Evolutionary conservation across 2,888 invertebrate genomes (phyloP).

Genomic region (Alcis repandata): DNA sequence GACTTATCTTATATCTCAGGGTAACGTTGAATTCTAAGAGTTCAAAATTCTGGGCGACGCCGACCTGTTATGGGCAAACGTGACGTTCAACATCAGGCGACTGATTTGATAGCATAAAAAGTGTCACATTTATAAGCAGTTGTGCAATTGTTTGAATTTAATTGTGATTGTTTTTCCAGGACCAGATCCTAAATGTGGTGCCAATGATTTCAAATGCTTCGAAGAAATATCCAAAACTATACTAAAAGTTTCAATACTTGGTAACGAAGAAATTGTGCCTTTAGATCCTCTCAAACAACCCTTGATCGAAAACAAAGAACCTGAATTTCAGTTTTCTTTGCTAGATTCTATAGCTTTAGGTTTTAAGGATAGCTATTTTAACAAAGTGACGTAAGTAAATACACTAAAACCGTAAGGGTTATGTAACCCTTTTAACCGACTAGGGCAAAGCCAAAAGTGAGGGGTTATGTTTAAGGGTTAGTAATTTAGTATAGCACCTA

Average conservation of each 20-base stretch:
- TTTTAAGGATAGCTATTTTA: background rate
- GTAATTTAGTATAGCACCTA: too few species aligned
- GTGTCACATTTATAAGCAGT: too few species aligned
- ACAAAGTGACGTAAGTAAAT: background rate
- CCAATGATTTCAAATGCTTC: background rate
- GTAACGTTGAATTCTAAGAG: too few species aligned
- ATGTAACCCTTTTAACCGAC: too few species aligned
- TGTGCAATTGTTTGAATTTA: background rate
- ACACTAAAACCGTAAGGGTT: background rate
- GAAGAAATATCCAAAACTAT: background rate
- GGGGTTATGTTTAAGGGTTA: too few species aligned
- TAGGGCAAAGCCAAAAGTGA: too few species aligned
- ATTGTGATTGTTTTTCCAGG: background rate
- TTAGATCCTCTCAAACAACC: conserved; percentile 1
- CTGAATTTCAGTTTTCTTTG: background rate
- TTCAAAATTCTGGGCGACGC: too few species aligned
- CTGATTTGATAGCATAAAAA: too few species aligned
- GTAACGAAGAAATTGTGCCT: background rate
- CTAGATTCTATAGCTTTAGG: conserved; percentile 1
- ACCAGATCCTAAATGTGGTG: conserved; percentile 3
- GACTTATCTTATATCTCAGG: too few species aligned
- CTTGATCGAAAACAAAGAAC: background rate
- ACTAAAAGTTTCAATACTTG: background rate
- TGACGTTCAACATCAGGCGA: too few species aligned
- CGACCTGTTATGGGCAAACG: too few species aligned